These are phyloP conservation scores for Hyposoter dolosus DNA, from an alignment of 2,888 invertebrate genomes.

Conservation along the genomic window DNA sequence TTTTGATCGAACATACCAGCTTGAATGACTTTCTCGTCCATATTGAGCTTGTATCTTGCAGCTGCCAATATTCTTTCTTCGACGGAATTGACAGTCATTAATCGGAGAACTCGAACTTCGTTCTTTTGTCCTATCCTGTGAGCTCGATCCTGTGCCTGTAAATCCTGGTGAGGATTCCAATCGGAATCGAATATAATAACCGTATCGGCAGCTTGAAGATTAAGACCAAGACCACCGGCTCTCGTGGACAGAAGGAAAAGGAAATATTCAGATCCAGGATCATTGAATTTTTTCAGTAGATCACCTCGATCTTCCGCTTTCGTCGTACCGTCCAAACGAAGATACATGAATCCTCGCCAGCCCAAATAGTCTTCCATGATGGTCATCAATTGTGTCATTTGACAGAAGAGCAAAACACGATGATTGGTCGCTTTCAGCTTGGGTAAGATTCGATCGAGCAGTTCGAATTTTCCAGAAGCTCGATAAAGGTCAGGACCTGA, in stretches of 20 bases:
- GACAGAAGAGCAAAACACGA: constrained; percentile 98
- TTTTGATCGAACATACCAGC: constrained; percentile 99
- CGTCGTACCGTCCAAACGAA: constrained; percentile 98
- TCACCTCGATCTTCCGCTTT: constrained; percentile 99
- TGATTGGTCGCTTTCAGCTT: constrained; percentile 97
- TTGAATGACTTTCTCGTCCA: constrained; percentile 99
- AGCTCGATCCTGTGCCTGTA: constrained; percentile 99
- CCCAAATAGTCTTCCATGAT: constrained; percentile 99
- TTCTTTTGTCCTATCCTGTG: constrained; percentile 99
- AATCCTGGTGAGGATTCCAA: constrained; percentile 99
- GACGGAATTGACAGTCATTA: constrained; percentile 99
- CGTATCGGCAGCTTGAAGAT: constrained; percentile 99
- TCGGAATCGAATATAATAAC: constrained; percentile 99
- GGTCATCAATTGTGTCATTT: constrained; percentile 99
- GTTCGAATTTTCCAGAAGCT: constrained; percentile 98
- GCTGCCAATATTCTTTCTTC: constrained; percentile 99
- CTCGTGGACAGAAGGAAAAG: constrained; percentile 98
- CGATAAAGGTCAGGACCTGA: constrained; percentile 96
- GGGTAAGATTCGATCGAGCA: constrained; percentile 98
- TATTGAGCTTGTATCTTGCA: constrained; percentile 98
- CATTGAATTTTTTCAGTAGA: constrained; percentile 96
- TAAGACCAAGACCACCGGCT: constrained; percentile 98
- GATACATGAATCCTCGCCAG: constrained; percentile 95
- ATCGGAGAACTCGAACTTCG: constrained; percentile 97
- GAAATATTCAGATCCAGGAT: constrained; percentile 95